A percentile compares a stretch with the other conserved stretches of the same genome.
Evolutionary conservation across 2,888 invertebrate genomes (phyloP).

Genomic region (Meghimatium bilineatum): DNA sequence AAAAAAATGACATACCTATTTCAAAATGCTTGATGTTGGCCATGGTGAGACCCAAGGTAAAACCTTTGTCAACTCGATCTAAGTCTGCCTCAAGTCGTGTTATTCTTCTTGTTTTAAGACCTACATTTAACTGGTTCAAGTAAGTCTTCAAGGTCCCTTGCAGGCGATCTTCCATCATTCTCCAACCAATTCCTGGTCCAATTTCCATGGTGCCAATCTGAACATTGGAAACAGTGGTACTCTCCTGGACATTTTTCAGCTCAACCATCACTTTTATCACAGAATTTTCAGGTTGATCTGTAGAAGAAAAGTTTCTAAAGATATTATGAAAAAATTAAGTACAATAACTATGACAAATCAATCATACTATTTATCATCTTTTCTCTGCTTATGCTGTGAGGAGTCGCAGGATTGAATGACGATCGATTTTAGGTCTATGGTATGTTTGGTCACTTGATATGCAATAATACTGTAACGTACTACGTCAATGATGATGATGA

Average conservation of each 20-base stretch:
- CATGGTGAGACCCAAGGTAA: slow-evolving; percentile 65
- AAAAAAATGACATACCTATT: slow-evolving; percentile 59
- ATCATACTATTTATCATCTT: too few relatives aligned
- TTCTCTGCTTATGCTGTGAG: too few relatives aligned
- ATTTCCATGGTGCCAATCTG: slow-evolving; percentile 46
- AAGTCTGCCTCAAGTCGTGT: slow-evolving; percentile 63
- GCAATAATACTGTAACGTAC: too few relatives aligned
- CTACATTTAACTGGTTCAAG: slow-evolving; percentile 65
- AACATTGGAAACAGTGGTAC: slow-evolving; percentile 47
- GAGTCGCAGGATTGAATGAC: too few relatives aligned
- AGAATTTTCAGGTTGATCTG: slow-evolving; percentile 39
- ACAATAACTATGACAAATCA: neutral
- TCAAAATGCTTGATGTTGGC: slow-evolving; percentile 63
- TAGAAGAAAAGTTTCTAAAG: neutral
- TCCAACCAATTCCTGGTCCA: slow-evolving; percentile 50
- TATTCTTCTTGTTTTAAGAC: slow-evolving; percentile 69
- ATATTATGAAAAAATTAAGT: neutral
- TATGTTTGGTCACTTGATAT: too few relatives aligned
- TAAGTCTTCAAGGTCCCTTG: slow-evolving; percentile 60
- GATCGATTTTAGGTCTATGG: too few relatives aligned
- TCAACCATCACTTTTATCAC: slow-evolving; percentile 46
- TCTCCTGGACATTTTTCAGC: slow-evolving; percentile 49
- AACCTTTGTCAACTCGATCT: slow-evolving; percentile 31
- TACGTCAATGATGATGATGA: too few relatives aligned
- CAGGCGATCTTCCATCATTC: slow-evolving; percentile 64